These are phyloP conservation scores for Exocentrus adspersus DNA, from an alignment of 2,888 invertebrate species.

Conservation along the genomic window DNA sequence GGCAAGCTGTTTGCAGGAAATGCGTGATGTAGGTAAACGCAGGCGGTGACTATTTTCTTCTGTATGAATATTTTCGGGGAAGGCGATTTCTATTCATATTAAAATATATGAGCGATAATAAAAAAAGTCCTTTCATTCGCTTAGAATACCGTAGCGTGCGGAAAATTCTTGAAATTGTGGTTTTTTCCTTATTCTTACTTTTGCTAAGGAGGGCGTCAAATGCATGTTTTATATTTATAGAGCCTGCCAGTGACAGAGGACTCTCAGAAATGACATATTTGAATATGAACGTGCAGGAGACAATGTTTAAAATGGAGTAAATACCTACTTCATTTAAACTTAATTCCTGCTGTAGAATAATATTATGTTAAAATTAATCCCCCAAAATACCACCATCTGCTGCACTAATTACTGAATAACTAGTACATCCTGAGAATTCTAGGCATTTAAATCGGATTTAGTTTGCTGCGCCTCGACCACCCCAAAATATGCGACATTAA, in stretches of 20 bases:
- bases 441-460: neutral
- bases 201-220: neutral
- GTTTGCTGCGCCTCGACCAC: neutral
- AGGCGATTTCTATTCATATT: conserved; percentile 6
- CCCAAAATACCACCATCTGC: no score
- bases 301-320: no score
- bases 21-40: conserved; percentile 11
- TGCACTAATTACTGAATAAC: neutral
- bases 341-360: no score
- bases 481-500: neutral
- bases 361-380: no score
- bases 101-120: neutral
- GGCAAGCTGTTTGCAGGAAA: conserved; percentile 1
- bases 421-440: neutral
- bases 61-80: conserved; percentile 4
- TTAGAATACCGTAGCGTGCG: neutral
- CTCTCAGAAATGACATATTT: no score
- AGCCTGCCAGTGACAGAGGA: no score
- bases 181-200: neutral
- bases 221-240: no score
- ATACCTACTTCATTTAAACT: no score
- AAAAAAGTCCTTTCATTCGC: neutral
- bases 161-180: neutral
- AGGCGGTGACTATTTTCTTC: conserved; percentile 1
- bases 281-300: no score